phyloP scores from a whole-genome alignment of 2,888 invertebrate species.

The Gryllus longicercus region DNA sequence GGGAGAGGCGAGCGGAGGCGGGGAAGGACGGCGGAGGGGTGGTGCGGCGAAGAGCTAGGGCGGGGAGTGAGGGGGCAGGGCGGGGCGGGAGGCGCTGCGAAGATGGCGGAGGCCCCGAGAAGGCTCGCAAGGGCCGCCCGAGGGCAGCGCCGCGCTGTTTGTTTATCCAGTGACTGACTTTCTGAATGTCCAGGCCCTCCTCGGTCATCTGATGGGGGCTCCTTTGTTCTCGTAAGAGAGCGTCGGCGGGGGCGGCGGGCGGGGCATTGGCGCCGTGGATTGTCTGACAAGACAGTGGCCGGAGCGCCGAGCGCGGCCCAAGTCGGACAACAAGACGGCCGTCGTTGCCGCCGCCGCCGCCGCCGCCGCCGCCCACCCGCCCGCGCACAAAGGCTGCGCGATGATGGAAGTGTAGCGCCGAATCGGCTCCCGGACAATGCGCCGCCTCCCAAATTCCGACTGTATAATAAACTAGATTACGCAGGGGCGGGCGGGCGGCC shows the following conservation, averaged over 20 bases:
- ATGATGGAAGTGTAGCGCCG: neutral
- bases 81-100: neutral
- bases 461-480: conserved; percentile 10
- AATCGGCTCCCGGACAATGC: conserved; percentile 3
- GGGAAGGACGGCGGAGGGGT: too few species aligned
- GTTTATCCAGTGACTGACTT: conserved; percentile 10
- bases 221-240: conserved; percentile 17
- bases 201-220: conserved; percentile 8
- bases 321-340: conserved; percentile 6
- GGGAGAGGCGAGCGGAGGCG: too few species aligned
- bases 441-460: conserved; percentile 17
- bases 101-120: neutral
- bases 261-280: neutral
- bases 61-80: neutral
- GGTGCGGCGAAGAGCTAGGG: neutral
- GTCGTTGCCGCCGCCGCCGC: neutral
- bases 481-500: neutral
- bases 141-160: neutral
- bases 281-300: conserved; percentile 7
- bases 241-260: neutral
- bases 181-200: conserved; percentile 4
- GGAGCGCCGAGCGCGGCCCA: neutral
- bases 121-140: too few species aligned
- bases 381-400: neutral
- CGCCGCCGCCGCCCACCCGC: neutral